Evolutionary conservation across 2,113 vertebrate species (phyloP), one percentile per base, ranked within the genome.

Genomic region (Hylia prasina): DNA sequence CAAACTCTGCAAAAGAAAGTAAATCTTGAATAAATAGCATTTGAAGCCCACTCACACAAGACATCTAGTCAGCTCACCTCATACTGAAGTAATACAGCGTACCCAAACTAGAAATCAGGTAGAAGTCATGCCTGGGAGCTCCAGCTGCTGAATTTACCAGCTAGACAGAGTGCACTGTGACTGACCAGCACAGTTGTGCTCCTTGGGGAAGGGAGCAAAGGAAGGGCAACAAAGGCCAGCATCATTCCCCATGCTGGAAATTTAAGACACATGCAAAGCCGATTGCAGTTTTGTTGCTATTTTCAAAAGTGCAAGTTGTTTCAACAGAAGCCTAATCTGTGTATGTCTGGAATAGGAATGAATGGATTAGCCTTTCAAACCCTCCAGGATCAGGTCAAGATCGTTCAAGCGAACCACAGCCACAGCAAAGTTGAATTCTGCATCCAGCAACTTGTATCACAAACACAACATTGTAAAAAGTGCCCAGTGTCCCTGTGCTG

Each of bases 311-410:
- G 54, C 45, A 81, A 79, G 91, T n/a, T 96, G 80, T 93, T 96
- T 96, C 89, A 83, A 96, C 87, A 89, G 88, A 90, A 88, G 72
- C 80, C 89, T 97, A 92, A 95, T 91, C 94, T 96, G 79, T 72
- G 91, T 82, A 90, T 93, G 90, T 89, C 88, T 95, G 78, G 96
- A 97, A 96, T 91, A 91, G 80, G 95, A 97, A 97, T 94, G 83
- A 97, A 91, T 22, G 17, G 91, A 96, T 97, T 96, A 97, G 93
- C 88, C 93, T 97, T 95, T 87, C 90, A 94, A 82, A 95, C 69
- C 75, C 65, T 93, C 80, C 84, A 47, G 60, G 84, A 96, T 93
- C 91, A 87, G 78, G 94, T 89, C 81, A 70, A 89, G 94, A 89
- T 96, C 87, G 22, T 50, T 37, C 76, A 50, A 60, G 81, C 40